These are phyloP conservation scores for Pardosa pseudoannulata DNA, from an alignment of 2,888 invertebrate genomes.

Conservation along the genomic window DNA sequence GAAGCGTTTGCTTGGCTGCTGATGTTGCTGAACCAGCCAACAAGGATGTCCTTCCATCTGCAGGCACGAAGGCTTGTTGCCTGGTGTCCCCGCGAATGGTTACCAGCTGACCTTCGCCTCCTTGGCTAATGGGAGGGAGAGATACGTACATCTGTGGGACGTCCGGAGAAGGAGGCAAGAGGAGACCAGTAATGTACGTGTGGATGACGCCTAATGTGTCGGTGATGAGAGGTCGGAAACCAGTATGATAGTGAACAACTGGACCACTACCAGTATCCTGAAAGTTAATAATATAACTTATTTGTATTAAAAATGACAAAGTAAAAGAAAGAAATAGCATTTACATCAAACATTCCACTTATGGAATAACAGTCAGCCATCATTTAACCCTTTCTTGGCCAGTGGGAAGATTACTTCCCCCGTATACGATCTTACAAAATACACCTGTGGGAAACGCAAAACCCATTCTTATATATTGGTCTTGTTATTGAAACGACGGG, in stretches of 20 bases:
- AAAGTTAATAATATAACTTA: too few species aligned
- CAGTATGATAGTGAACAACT: constrained; percentile 61
- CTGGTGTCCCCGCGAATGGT: constrained; percentile 35
- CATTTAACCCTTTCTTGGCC: too few species aligned
- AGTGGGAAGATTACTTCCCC: too few species aligned
- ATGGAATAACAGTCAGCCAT: too few species aligned
- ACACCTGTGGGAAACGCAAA: too few species aligned
- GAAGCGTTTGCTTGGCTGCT: background rate
- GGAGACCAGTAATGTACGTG: constrained; percentile 73
- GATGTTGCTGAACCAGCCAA: constrained; percentile 3
- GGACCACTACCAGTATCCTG: constrained; percentile 48
- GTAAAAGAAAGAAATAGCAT: too few species aligned
- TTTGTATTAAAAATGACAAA: too few species aligned
- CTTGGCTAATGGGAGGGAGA: constrained; percentile 59
- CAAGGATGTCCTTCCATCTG: constrained; percentile 30
- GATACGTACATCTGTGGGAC: constrained; percentile 40
- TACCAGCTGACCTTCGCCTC: constrained; percentile 55
- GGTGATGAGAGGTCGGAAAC: constrained; percentile 73
- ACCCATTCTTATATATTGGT: too few species aligned
- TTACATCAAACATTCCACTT: too few species aligned
- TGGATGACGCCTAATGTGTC: constrained; percentile 74
- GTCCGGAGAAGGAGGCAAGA: constrained; percentile 61
- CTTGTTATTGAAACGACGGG: too few species aligned
- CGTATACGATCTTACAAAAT: too few species aligned
- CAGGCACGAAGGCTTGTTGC: constrained; percentile 38